Base-by-base conservation (phyloP, 92 coral and sea anemone genomes). In the Epizoanthus scotinus region DNA sequence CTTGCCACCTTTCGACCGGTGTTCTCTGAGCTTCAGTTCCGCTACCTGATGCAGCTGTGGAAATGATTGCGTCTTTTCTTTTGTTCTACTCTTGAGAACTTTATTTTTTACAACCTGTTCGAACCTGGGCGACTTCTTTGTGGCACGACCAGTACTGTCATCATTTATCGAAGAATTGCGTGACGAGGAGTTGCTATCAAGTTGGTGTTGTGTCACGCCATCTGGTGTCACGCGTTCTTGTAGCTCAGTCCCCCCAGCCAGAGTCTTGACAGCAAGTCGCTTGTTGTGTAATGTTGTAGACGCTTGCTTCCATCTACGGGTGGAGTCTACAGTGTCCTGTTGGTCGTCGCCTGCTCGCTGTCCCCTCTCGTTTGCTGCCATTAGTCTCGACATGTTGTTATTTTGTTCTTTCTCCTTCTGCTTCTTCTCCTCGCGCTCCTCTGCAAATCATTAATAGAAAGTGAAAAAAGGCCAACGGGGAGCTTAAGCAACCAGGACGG, bases 341-440 rank as follows among this genome's bases (percentile, higher is more conserved):
- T 70, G 36, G 34, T 20, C 17, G 13, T 31, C 38, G 25, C 61
- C 66, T 20, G 42, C 3, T 47, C 52, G 52, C 52, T 47, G 52
- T 8, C 12, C 34, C 25, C 5, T 56, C 0, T 75, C 68, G 17
- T 15, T 75, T 64, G 47, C 70, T 17, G 47, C 44, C 70, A 29
- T 2, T 64, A 18, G 10, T 29, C 44, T 74, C 55, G 47, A n/a
- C 67, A 34, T 74, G 47, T 57, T 47, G 1, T 3, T 49, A 21
- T 58, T 67, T 19, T 73, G 52, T 40, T 75, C 79, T 20, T 74
- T 74, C 1, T 34, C 18, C 40, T 34, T 75, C 57, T 75, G 81
- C 59, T 36, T 75, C 52, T 47, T 47, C 67, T 40, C 81, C 10
- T 50, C 81, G 17, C 81, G 68, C 31, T 75, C 81, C 34, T 75